A percentile compares a stretch with the other conserved stretches of the same genome.
phyloP scores from a whole-genome alignment of 2,113 vertebrate species.

The Cynocephalus volans region DNA sequence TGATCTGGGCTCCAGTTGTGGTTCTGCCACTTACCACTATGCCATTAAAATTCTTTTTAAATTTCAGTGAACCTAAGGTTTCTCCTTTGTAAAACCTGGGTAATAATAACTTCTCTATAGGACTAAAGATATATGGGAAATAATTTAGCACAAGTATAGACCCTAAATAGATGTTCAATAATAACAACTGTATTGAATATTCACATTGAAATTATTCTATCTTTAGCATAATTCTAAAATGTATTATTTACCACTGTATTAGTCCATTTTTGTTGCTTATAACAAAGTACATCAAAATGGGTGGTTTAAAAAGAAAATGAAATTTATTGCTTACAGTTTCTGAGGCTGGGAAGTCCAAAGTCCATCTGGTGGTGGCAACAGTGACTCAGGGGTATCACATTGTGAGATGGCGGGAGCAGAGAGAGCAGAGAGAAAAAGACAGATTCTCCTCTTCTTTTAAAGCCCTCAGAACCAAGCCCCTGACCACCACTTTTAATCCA shows the following conservation, averaged over 20 bases:
- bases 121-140: not conserved
- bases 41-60: not conserved
- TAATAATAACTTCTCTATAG: not conserved
- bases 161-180: not conserved
- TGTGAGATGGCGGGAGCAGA: too few species aligned
- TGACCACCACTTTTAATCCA: too few species aligned
- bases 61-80: not conserved
- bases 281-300: too few species aligned
- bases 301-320: too few species aligned
- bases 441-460: too few species aligned
- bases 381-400: too few species aligned
- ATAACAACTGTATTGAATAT: not conserved
- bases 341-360: too few species aligned
- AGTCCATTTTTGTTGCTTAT: too few species aligned
- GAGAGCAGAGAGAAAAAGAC: too few species aligned
- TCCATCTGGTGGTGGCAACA: too few species aligned
- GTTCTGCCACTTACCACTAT: not conserved
- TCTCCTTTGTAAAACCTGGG: conserved; percentile 8
- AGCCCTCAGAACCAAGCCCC: too few species aligned
- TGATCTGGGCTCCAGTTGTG: not conserved
- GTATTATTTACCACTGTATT: not conserved
- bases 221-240: conserved; percentile 37
- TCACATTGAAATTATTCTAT: not conserved
- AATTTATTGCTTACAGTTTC: too few species aligned
- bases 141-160: not conserved